Evolutionary conservation across 2,888 invertebrate genomes (phyloP).

Genomic region (Megalurothrips usitatus): DNA sequence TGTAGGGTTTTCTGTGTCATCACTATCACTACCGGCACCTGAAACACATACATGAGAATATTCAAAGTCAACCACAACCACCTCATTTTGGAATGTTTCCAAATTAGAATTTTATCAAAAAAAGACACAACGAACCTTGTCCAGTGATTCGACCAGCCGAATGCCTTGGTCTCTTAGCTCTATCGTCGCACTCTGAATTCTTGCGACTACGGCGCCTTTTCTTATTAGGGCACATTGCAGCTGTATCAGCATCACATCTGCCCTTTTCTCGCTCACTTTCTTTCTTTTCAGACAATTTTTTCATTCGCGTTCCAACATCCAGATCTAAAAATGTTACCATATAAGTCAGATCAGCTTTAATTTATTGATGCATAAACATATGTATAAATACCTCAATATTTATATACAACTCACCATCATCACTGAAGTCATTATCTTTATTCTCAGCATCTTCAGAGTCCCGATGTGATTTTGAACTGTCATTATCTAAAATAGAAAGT

Average conservation of each 20-base stretch:
- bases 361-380: too few species aligned
- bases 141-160: neutral
- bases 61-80: neutral
- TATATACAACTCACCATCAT: slow-evolving; percentile 44
- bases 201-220: slow-evolving; percentile 51
- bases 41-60: neutral
- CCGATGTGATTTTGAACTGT: slow-evolving; percentile 47
- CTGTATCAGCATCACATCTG: neutral
- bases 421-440: slow-evolving; percentile 46
- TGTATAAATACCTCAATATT: neutral
- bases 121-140: neutral
- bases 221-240: slow-evolving; percentile 39
- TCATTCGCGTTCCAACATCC: slow-evolving; percentile 30
- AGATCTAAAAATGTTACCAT: neutral
- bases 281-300: slow-evolving; percentile 27
- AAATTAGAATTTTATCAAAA: neutral
- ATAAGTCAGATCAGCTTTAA: neutral
- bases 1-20: slow-evolving; percentile 40
- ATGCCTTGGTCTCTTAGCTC: slow-evolving; percentile 34
- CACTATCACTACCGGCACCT: slow-evolving; percentile 41
- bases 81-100: neutral
- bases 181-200: slow-evolving; percentile 44
- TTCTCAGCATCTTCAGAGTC: slow-evolving; percentile 47
- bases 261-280: slow-evolving; percentile 29
- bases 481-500: slow-evolving; percentile 47